Percentiles rank a stretch among this genome's conserved stretches.
Evolutionary conservation across 2,888 invertebrate species (phyloP).

Genomic region (Amiota communis): DNA sequence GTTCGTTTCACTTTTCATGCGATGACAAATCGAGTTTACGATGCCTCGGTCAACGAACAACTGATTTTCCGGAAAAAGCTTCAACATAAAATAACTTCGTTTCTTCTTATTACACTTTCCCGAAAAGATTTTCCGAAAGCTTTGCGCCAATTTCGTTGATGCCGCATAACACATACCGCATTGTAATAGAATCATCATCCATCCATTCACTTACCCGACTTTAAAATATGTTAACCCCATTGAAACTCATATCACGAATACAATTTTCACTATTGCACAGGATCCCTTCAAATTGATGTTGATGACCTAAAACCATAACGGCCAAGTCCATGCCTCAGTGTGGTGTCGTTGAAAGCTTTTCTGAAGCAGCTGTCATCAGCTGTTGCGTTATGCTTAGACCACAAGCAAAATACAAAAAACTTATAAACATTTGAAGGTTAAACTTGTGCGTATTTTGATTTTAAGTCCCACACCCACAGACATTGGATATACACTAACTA

Average conservation of each 20-base stretch:
- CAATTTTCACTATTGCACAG: no score
- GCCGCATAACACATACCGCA: no score
- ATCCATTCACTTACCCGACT: no score
- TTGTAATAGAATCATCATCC: no score
- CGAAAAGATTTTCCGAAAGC: constrained; percentile 1
- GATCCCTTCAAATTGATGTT: no score
- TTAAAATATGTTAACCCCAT: no score
- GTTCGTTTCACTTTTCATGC: not conserved
- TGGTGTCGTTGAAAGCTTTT: constrained; percentile 40
- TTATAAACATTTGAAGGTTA: constrained; percentile 23
- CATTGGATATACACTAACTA: no score
- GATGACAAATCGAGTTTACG: constrained; percentile 45
- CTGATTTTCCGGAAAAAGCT: constrained; percentile 52
- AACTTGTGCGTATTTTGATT: constrained; percentile 18
- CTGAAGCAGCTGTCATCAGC: constrained; percentile 42
- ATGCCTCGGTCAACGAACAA: constrained; percentile 52
- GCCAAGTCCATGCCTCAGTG: no score
- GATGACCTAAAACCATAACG: no score
- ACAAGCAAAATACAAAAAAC: not conserved
- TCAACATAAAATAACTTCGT: constrained; percentile 37
- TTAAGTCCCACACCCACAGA: no score
- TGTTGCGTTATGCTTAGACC: constrained; percentile 24
- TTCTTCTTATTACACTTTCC: constrained; percentile 38
- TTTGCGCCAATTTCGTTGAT: constrained; percentile 8
- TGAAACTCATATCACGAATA: no score